Conservation (phyloP, 2,888 invertebrate genomes). For the Acleris literana region DNA sequence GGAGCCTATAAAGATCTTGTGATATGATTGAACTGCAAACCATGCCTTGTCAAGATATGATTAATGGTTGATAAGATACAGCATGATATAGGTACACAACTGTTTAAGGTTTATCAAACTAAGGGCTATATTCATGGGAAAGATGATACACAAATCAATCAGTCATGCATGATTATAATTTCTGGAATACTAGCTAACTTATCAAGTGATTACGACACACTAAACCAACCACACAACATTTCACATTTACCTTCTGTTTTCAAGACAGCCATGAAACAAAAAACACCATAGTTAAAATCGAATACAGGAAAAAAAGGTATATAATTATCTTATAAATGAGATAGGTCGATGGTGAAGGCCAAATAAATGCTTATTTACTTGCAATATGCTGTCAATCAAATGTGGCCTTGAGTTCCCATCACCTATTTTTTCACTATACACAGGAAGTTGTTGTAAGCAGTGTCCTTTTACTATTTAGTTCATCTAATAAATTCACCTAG, state of each 20-base stretch:
- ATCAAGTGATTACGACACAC: constrained; percentile 25
- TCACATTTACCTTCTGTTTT: constrained; percentile 73
- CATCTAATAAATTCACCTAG: too few relatives aligned
- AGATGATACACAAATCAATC: neutral
- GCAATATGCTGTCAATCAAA: too few relatives aligned
- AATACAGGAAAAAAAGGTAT: neutral
- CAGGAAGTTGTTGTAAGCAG: too few relatives aligned
- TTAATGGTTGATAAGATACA: constrained; percentile 32
- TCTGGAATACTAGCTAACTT: constrained; percentile 31
- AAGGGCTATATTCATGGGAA: constrained; percentile 1
- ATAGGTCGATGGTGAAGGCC: too few relatives aligned
- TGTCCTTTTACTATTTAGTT: too few relatives aligned
- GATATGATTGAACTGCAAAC: constrained; percentile 27
- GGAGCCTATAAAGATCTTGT: constrained; percentile 25
- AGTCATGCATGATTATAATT: constrained; percentile 4
- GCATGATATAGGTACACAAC: neutral
- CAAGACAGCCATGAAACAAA: constrained; percentile 76
- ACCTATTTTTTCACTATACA: too few relatives aligned
- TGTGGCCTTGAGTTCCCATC: too few relatives aligned
- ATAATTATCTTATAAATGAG: neutral
- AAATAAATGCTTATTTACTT: too few relatives aligned
- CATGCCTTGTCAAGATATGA: constrained; percentile 30
- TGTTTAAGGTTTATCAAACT: neutral
- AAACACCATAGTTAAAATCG: constrained; percentile 39
- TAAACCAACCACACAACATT: constrained; percentile 41